These are phyloP conservation scores for Tetraneura akinire DNA, from an alignment of 1,140 invertebrate genomes.

Conservation along the genomic window DNA sequence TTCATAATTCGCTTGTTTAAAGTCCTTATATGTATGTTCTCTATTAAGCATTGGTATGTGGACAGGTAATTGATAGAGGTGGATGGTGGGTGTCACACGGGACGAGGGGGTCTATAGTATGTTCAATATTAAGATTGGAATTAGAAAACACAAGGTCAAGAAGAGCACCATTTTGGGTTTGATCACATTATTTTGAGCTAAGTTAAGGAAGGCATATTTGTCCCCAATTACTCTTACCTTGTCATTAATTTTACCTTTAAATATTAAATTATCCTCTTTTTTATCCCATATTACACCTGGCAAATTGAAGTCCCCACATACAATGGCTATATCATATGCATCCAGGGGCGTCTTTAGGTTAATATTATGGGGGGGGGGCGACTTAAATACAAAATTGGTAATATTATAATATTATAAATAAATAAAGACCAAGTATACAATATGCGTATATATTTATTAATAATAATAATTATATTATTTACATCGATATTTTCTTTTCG, in stretches of 20 bases:
- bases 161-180: not conserved
- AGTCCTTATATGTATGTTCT: not conserved
- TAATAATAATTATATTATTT: no score
- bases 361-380: no score
- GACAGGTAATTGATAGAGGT: constrained; percentile 10
- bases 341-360: no score
- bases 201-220: not conserved
- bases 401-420: no score
- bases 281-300: not conserved
- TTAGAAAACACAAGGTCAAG: constrained; percentile 15
- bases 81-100: not conserved
- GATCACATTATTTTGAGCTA: not conserved
- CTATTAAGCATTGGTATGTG: not conserved
- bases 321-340: constrained; percentile 9
- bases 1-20: not conserved
- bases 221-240: constrained; percentile 19
- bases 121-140: not conserved
- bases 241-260: constrained; percentile 1
- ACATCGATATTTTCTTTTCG: no score
- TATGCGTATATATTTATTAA: no score
- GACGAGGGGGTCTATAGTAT: not conserved
- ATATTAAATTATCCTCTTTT: not conserved
- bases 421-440: no score
- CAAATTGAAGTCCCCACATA: constrained; percentile 5
- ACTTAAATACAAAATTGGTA: not conserved